Conservation (phyloP, 2,113 vertebrate genomes). For the Toxotes jaculatrix region DNA sequence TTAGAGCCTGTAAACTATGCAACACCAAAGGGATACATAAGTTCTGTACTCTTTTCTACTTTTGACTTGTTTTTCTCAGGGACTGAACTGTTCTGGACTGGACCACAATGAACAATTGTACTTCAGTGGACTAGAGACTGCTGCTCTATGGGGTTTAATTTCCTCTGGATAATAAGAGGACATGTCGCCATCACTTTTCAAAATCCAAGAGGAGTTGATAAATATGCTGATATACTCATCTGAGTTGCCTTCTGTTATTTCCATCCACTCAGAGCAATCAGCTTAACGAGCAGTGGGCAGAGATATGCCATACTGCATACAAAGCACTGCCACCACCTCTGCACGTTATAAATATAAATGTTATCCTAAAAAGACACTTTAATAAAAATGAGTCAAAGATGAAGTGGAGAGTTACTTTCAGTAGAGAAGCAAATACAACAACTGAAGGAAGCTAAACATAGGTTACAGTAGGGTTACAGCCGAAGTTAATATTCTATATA, state of each 20-base stretch:
- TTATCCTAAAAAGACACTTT: neutral
- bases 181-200: neutral
- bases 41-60: neutral
- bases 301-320: neutral
- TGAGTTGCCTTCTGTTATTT: neutral
- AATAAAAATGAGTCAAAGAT: neutral
- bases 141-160: neutral
- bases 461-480: no score
- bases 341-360: neutral
- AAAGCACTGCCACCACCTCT: no score
- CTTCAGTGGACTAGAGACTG: neutral
- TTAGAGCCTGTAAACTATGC: neutral
- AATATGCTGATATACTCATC: neutral
- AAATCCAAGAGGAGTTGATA: neutral
- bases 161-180: neutral
- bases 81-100: neutral
- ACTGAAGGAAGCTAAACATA: neutral
- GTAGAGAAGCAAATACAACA: no score
- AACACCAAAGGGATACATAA: constrained; percentile 6
- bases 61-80: neutral
- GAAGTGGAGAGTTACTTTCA: no score
- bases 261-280: neutral
- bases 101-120: neutral
- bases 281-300: neutral
- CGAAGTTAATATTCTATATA: no score